Conservation (phyloP, 2,888 invertebrate species). For the Gisinianus flammeolus region DNA sequence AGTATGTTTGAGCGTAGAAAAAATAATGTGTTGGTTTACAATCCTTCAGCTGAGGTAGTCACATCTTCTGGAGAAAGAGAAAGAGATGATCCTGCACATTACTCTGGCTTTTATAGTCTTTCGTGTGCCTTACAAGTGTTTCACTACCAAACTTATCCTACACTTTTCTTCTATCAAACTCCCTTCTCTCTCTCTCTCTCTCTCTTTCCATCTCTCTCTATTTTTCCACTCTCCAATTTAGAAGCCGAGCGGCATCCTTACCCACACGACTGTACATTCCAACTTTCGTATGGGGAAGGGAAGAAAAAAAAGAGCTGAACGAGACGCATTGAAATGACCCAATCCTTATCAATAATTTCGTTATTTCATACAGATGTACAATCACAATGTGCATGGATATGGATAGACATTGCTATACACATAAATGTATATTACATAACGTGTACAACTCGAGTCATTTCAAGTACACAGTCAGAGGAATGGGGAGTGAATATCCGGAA, state of each 20-base stretch:
- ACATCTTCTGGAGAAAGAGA: neutral
- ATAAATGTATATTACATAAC: too few relatives aligned
- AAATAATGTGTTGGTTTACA: slow-evolving; percentile 24
- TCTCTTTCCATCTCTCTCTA: neutral
- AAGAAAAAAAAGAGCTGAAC: neutral
- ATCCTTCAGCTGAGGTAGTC: slow-evolving; percentile 16
- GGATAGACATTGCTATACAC: too few relatives aligned
- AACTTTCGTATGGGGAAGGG: neutral
- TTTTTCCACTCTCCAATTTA: neutral
- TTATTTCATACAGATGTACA: neutral
- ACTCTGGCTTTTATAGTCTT: slow-evolving; percentile 24
- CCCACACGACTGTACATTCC: neutral
- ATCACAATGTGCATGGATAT: neutral
- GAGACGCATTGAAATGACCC: neutral
- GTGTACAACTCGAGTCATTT: neutral
- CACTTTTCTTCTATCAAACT: neutral
- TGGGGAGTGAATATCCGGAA: too few relatives aligned
- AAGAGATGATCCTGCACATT: slow-evolving; percentile 15
- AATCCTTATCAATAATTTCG: neutral
- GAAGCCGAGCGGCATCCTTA: too few relatives aligned
- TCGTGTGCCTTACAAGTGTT: slow-evolving; percentile 18
- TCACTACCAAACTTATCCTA: neutral
- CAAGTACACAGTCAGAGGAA: neutral
- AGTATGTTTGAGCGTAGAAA: neutral
- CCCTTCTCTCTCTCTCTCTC: slow-evolving; percentile 1